These are phyloP conservation scores for Uria lomvia DNA, from an alignment of 2,113 vertebrate species.

Conservation along the genomic window DNA sequence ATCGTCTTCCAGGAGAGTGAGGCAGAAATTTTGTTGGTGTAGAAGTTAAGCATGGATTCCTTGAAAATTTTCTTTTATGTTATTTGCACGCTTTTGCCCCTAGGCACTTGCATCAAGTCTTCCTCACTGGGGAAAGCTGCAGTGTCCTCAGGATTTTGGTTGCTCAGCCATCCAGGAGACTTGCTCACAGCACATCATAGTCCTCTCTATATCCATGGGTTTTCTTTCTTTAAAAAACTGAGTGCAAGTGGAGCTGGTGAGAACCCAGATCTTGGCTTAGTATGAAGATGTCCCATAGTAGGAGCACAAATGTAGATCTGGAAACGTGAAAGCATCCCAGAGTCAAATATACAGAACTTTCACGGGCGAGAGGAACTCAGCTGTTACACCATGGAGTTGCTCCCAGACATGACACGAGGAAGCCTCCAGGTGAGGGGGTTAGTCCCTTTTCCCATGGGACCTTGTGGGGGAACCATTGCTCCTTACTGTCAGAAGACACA, in stretches of 20 bases:
- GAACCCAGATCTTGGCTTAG: neutral
- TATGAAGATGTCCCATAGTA: neutral
- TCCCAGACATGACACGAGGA: neutral
- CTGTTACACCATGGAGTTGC: neutral
- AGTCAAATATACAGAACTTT: neutral
- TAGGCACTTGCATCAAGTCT: neutral
- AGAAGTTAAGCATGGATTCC: neutral
- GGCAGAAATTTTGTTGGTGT: neutral
- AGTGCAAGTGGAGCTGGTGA: neutral
- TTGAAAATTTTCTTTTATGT: neutral
- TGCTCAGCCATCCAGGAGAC: neutral
- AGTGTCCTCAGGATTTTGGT: neutral
- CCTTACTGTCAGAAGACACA: neutral
- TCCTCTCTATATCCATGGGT: neutral
- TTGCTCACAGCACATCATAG: neutral
- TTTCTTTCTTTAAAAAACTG: neutral
- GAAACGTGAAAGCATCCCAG: neutral
- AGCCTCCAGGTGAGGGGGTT: neutral
- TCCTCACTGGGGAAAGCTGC: neutral
- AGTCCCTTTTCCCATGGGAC: accelerated
- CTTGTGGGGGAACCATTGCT: neutral
- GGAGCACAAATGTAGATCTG: neutral
- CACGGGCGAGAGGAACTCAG: neutral
- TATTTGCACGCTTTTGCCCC: neutral
- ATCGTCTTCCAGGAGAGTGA: neutral